Evolutionary conservation across 2,113 vertebrate species (phyloP), one percentile per base, ranked within the genome.

Genomic region (Megaceryle torquata): DNA sequence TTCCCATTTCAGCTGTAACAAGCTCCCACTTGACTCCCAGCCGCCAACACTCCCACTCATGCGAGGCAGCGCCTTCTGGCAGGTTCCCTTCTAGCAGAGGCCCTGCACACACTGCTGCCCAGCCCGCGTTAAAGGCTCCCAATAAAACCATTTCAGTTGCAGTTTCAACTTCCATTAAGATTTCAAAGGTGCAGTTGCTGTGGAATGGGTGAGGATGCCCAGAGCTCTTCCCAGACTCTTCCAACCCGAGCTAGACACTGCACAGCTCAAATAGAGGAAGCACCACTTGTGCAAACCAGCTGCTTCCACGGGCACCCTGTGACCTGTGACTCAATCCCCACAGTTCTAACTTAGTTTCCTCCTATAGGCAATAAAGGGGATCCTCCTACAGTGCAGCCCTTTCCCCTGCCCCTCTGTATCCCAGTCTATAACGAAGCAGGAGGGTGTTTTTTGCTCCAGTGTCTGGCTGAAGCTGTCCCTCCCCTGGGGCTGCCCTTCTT

Each of bases 1-100:
- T 44, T 96, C 82, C 82, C 14, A 6, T 85, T 93, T 50, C 82
- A 65, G 65, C 79, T 78, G 76, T 51, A 80, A 94, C 92, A 90
- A 84, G 90, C 70, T 95, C 86, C 64, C 85, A 75, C 90, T 96
- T 77, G 85, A 91, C 86, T 93, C 77, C 31, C 82, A 64, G 95
- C 84, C 67, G 76, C 68, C 7, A 11, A 29, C 84, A 88, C 95
- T 93, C 91, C 88, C 82, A 69, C 93, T 72, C 8, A 26, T 1
- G 35, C 2, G 1, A 77, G 91, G 88, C 93, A 93, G 85, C 8
- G 2, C 82, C 88, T 94, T 28, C 82, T 75, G 80, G 82, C 95
- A 88, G 84, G 61, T 59, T 93, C 75, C 87, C 87, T 57, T 51
- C 24, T 6, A 25, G 20, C 70, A 75, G 10, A 33, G 54, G 70